Conservation (phyloP, 2,797 vertebrate genomes). For the Dendrocincla fuliginosa region DNA sequence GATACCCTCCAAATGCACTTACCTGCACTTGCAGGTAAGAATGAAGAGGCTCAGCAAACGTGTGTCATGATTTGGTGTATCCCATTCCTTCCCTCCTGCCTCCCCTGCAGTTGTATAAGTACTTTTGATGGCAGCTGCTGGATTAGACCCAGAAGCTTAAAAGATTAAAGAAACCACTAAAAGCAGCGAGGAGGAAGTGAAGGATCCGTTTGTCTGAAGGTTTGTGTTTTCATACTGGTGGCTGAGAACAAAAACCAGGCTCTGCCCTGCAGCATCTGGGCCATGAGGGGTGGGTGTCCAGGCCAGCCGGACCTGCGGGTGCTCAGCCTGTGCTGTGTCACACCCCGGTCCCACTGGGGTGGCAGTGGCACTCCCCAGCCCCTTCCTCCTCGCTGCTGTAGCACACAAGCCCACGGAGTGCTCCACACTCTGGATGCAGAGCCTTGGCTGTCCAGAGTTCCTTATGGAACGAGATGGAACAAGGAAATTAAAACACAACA, state of each 20-base stretch:
- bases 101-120: slow-evolving; percentile 72
- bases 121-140: slow-evolving; percentile 76
- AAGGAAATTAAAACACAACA: background rate
- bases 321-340: background rate
- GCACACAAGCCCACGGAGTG: accelerated
- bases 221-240: slow-evolving; percentile 69
- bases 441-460: background rate
- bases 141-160: slow-evolving; percentile 81
- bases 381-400: background rate
- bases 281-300: background rate
- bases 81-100: slow-evolving; percentile 45
- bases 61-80: slow-evolving; percentile 38
- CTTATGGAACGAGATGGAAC: accelerated
- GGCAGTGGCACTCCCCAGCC: background rate
- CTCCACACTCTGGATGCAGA: accelerated
- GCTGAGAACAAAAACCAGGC: slow-evolving; percentile 78
- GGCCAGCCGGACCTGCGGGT: background rate
- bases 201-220: slow-evolving; percentile 72
- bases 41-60: slow-evolving; percentile 36
- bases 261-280: slow-evolving; percentile 48
- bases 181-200: slow-evolving; percentile 75
- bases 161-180: slow-evolving; percentile 85
- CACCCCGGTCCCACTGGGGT: background rate
- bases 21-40: background rate
- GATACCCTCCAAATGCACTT: background rate